phyloP scores from a whole-genome alignment of 2,797 vertebrate genomes.

The Phrynocephalus guinanensis region DNA sequence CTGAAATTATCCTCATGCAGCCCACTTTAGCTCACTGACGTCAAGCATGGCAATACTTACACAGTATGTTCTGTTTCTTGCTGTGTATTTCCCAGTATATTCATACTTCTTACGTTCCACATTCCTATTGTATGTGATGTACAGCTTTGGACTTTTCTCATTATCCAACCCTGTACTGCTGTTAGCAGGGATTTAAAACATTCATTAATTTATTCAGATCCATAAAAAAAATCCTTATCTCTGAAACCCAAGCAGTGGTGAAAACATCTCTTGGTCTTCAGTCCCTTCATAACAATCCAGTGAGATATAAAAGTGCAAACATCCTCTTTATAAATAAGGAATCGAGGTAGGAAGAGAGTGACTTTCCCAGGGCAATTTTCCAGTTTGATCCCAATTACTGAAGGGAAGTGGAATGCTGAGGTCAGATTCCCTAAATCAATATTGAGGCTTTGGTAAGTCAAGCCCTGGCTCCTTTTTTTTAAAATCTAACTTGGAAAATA shows the following conservation, averaged over 20 bases:
- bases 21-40: too few relatives aligned
- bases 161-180: neutral
- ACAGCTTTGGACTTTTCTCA: too few relatives aligned
- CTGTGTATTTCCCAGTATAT: too few relatives aligned
- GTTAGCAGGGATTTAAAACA: neutral
- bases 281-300: neutral
- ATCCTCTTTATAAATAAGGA: neutral
- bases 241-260: neutral
- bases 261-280: neutral
- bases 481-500: conserved; percentile 22
- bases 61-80: too few relatives aligned
- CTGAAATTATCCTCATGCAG: too few relatives aligned
- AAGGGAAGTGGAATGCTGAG: neutral
- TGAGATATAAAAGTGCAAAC: neutral
- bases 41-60: too few relatives aligned
- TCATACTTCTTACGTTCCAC: too few relatives aligned
- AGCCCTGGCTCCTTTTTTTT: neutral
- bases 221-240: neutral
- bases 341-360: neutral
- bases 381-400: neutral
- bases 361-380: neutral
- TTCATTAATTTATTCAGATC: neutral
- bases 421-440: neutral
- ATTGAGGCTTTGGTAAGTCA: neutral
- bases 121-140: too few relatives aligned